Conservation (phyloP, 2,888 invertebrate species). For the Sabatieria punctata region DNA sequence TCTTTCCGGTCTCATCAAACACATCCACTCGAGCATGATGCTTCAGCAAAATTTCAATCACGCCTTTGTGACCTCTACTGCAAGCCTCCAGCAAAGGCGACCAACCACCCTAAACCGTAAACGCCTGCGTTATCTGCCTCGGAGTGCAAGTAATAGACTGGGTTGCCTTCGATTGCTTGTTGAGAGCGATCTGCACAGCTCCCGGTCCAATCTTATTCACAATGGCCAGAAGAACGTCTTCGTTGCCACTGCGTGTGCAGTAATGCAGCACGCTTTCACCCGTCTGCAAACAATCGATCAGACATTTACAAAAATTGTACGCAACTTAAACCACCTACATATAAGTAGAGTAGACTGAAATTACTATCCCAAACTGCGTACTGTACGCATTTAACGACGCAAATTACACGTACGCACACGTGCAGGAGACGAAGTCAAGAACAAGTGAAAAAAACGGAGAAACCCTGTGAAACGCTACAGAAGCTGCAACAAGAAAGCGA, state of each 20-base stretch:
- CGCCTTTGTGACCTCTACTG: conserved; percentile 80
- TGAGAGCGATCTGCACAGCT: conserved; percentile 79
- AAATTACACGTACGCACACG: too few relatives aligned
- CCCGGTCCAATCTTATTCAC: conserved; percentile 70
- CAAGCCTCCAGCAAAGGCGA: conserved; percentile 90
- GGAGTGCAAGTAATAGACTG: neutral
- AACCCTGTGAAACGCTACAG: too few relatives aligned
- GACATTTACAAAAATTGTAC: too few relatives aligned
- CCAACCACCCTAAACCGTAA: conserved; percentile 47
- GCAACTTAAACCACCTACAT: neutral
- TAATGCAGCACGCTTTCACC: conserved; percentile 89
- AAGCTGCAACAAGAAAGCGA: too few relatives aligned
- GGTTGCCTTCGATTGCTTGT: conserved; percentile 69
- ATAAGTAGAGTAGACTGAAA: neutral
- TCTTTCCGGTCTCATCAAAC: conserved; percentile 77
- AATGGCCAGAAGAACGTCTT: conserved; percentile 82
- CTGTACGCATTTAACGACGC: too few relatives aligned
- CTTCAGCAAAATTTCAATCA: conserved; percentile 59
- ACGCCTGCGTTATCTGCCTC: neutral
- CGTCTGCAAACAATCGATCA: conserved; percentile 47
- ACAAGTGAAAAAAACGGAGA: too few relatives aligned
- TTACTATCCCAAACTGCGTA: too few relatives aligned
- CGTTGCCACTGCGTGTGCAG: conserved; percentile 70
- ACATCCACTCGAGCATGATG: conserved; percentile 97
- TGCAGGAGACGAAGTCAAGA: too few relatives aligned